Evolutionary conservation across 2,888 invertebrate species (phyloP).

Genomic region (Spicauda simplicius): DNA sequence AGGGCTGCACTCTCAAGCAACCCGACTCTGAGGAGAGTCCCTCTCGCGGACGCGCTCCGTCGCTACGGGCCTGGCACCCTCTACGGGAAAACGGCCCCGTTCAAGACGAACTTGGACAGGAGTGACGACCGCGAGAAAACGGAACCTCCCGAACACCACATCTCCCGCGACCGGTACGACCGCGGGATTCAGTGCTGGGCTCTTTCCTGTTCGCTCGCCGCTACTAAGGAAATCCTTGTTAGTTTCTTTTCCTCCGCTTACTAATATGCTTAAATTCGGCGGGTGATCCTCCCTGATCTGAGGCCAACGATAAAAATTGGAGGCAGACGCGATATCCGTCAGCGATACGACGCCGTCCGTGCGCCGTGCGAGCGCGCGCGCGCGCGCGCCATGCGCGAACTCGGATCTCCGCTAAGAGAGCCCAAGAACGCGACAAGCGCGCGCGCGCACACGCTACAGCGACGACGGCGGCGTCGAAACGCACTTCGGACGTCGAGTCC

Average conservation of each 20-base stretch:
- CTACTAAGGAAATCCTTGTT: slow-evolving; percentile 42
- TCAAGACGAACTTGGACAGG: slow-evolving; percentile 79
- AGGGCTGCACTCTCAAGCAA: slow-evolving; percentile 86
- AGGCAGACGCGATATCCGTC: slow-evolving; percentile 48
- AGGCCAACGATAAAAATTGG: slow-evolving; percentile 58
- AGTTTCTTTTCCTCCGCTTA: slow-evolving; percentile 87
- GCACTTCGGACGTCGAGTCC: slow-evolving; percentile 46
- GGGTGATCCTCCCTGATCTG: slow-evolving; percentile 74
- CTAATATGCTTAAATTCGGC: slow-evolving; percentile 87
- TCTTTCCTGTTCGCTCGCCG: slow-evolving; percentile 80
- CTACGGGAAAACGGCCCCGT: slow-evolving; percentile 77
- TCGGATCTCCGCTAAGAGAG: too few species aligned
- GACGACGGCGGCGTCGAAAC: slow-evolving; percentile 46
- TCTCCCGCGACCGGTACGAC: slow-evolving; percentile 64
- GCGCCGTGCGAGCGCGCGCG: too few species aligned
- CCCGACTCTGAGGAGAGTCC: slow-evolving; percentile 71
- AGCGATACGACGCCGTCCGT: slow-evolving; percentile 36
- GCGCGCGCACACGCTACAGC: too few species aligned
- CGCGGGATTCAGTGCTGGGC: slow-evolving; percentile 85
- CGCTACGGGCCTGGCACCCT: slow-evolving; percentile 83
- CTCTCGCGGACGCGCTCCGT: slow-evolving; percentile 55
- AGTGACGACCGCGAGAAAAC: slow-evolving; percentile 52
- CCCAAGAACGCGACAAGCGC: too few species aligned
- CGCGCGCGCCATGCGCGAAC: too few species aligned
- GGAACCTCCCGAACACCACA: slow-evolving; percentile 83